Percentiles rank a stretch among this genome's conserved stretches.
These are phyloP conservation scores for Trissolcus basalis DNA, from an alignment of 1,140 invertebrate species.

Conservation along the genomic window DNA sequence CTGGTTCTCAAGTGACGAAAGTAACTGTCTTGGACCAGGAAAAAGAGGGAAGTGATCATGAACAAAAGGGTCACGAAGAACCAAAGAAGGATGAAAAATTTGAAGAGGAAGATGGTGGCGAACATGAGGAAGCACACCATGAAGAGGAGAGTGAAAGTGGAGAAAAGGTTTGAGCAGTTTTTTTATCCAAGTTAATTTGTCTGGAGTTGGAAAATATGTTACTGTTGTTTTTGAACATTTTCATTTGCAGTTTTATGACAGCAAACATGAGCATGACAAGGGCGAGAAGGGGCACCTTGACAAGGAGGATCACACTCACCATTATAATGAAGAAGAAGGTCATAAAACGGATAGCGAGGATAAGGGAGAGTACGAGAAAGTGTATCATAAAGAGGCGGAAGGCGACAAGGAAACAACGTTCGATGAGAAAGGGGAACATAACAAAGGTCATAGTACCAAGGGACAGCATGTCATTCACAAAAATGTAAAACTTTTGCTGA, in stretches of 20 bases:
- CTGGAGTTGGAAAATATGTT: not conserved
- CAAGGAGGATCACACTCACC: slow-evolving; percentile 67
- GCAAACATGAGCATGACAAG: slow-evolving; percentile 71
- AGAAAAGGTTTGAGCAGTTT: slow-evolving; percentile 63
- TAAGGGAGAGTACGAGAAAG: slow-evolving; percentile 68
- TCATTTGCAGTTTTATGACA: slow-evolving; percentile 66
- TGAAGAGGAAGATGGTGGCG: slow-evolving; percentile 63
- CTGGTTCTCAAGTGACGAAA: no score
- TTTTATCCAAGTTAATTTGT: not conserved
- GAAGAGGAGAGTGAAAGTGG: slow-evolving; percentile 64
- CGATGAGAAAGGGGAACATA: slow-evolving; percentile 72
- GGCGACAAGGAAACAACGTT: slow-evolving; percentile 69
- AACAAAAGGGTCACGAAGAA: slow-evolving; percentile 9
- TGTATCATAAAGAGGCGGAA: slow-evolving; percentile 66
- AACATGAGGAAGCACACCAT: slow-evolving; percentile 64
- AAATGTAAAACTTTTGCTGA: slow-evolving; percentile 59
- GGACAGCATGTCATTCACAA: slow-evolving; percentile 76
- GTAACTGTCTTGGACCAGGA: slow-evolving; percentile 21
- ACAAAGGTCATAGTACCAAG: slow-evolving; percentile 76
- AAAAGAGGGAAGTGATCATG: slow-evolving; percentile 20
- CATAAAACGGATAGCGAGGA: slow-evolving; percentile 71
- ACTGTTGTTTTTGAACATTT: not conserved
- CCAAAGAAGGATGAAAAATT: slow-evolving; percentile 44
- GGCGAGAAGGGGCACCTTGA: slow-evolving; percentile 73
- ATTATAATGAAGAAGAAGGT: slow-evolving; percentile 71